Percentiles rank a stretch among this genome's conserved stretches.
Evolutionary conservation across 2,888 invertebrate genomes (phyloP).

Genomic region (Anthrax anthrax): DNA sequence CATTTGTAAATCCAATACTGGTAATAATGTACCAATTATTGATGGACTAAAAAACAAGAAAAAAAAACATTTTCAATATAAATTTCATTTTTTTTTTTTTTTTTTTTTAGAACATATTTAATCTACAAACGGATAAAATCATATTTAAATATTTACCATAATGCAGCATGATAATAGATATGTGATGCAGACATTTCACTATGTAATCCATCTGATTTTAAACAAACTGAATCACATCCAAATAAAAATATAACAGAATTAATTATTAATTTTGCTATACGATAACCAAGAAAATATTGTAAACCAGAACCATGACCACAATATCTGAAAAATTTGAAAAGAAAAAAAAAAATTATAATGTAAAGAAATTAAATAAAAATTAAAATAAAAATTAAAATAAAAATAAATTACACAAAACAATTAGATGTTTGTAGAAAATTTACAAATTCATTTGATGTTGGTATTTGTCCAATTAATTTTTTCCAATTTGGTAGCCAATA

Average conservation of each 20-base stretch:
- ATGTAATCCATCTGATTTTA: slow-evolving; percentile 33
- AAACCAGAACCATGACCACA: slow-evolving; percentile 55
- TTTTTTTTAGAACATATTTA: too few species aligned
- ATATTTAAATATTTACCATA: slow-evolving; percentile 18
- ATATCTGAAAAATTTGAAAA: slow-evolving; percentile 37
- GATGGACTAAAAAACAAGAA: slow-evolving; percentile 30
- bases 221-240: slow-evolving; percentile 44
- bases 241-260: slow-evolving; percentile 47
- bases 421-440: slow-evolving; percentile 38
- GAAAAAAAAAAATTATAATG: neutral
- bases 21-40: slow-evolving; percentile 39
- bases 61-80: neutral
- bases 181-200: slow-evolving; percentile 36
- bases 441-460: slow-evolving; percentile 38
- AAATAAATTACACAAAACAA: slow-evolving; percentile 41
- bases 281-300: slow-evolving; percentile 41
- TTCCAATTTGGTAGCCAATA: slow-evolving; percentile 38
- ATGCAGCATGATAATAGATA: slow-evolving; percentile 34
- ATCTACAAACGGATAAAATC: too few species aligned
- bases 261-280: slow-evolving; percentile 40
- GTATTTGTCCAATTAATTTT: slow-evolving; percentile 35
- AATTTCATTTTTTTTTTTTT: too few species aligned
- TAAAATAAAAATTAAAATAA: neutral
- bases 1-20: slow-evolving; percentile 37
- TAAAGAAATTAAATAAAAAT: slow-evolving; percentile 25